These are phyloP conservation scores for Nipponia nippon DNA, from an alignment of 2,113 vertebrate genomes.

Conservation along the genomic window DNA sequence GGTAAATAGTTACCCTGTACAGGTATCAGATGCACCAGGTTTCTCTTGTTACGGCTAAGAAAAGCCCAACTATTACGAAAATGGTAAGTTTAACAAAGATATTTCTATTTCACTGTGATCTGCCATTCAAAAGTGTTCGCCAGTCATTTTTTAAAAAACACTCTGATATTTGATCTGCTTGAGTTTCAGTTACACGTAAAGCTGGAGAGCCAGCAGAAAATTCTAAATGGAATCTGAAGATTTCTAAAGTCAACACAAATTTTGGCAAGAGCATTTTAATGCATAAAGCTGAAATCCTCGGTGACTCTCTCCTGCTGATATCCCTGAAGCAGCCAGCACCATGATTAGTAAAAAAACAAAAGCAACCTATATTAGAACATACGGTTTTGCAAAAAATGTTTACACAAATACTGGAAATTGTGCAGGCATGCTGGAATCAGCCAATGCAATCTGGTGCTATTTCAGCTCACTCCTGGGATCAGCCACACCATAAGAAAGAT, in stretches of 20 bases:
- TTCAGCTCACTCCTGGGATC: neutral
- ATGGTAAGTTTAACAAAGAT: conserved; percentile 26
- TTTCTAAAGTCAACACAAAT: conserved; percentile 51
- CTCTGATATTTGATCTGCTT: conserved; percentile 40
- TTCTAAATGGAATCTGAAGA: conserved; percentile 56
- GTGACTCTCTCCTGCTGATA: conserved; percentile 20
- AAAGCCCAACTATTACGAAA: neutral
- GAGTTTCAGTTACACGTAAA: conserved; percentile 25
- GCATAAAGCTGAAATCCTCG: conserved; percentile 26
- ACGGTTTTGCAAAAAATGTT: neutral
- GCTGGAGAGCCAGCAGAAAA: conserved; percentile 45
- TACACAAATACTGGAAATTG: neutral
- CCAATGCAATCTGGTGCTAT: neutral
- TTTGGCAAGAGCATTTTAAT: conserved; percentile 29
- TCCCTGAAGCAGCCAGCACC: neutral
- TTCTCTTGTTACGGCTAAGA: neutral
- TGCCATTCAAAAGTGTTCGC: conserved; percentile 28
- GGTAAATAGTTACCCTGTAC: neutral
- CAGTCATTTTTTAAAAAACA: neutral
- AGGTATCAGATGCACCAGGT: neutral
- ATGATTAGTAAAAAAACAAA: neutral
- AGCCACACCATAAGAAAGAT: neutral
- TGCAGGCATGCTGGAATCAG: neutral
- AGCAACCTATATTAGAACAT: neutral
- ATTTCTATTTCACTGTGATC: conserved; percentile 24